Evolutionary conservation across 2,888 invertebrate species (phyloP).

Genomic region (Chironomus tentans): DNA sequence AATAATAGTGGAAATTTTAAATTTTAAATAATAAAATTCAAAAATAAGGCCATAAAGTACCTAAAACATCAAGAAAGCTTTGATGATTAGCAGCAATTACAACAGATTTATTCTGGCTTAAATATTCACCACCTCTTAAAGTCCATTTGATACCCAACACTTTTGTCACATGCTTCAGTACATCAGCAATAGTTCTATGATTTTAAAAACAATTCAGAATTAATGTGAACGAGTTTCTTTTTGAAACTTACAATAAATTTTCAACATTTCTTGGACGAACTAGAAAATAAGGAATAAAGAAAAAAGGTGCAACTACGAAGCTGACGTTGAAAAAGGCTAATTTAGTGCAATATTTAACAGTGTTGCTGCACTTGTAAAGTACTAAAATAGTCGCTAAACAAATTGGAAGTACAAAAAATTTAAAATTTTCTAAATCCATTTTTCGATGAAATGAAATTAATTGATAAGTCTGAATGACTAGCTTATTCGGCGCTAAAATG

Average conservation of each 20-base stretch:
- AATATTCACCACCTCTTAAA: slow-evolving; percentile 46
- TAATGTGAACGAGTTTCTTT: no score
- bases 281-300: not conserved
- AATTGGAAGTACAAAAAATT: not conserved
- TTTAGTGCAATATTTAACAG: no score
- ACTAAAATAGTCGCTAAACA: not conserved
- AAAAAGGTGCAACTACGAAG: no score
- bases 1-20: no score
- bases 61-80: slow-evolving; percentile 55
- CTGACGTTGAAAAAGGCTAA: slow-evolving; percentile 30
- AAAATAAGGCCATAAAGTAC: slow-evolving; percentile 40
- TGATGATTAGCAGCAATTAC: slow-evolving; percentile 61
- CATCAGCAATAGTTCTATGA: not conserved
- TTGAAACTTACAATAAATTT: not conserved
- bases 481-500: no score
- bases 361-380: no score
- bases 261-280: not conserved
- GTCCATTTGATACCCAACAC: slow-evolving; percentile 52
- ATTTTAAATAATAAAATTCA: not conserved
- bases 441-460: no score
- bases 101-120: slow-evolving; percentile 49
- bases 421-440: no score
- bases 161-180: slow-evolving; percentile 39
- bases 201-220: slow-evolving; percentile 34
- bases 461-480: no score